These are phyloP conservation scores for Aphidoletes aphidimyza DNA, from an alignment of 2,888 invertebrate species.

Conservation along the genomic window DNA sequence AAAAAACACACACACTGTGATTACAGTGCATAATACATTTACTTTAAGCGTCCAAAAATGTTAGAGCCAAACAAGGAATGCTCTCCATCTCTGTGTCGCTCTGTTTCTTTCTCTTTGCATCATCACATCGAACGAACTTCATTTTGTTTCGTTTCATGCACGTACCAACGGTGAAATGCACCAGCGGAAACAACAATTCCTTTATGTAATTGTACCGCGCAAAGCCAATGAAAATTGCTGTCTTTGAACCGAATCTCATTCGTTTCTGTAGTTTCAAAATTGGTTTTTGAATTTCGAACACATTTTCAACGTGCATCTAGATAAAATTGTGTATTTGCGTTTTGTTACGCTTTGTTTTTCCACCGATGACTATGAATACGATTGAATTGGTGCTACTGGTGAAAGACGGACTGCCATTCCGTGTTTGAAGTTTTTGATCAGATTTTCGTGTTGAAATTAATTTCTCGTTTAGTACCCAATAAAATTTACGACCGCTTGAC, in stretches of 20 bases:
- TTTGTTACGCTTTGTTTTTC: constrained; percentile 1
- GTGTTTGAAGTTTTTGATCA: constrained; percentile 27
- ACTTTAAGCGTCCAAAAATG: not conserved
- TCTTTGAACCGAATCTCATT: not conserved
- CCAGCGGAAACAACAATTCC: constrained; percentile 4
- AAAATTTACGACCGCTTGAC: not conserved
- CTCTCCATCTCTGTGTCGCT: too few relatives aligned
- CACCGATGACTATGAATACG: not conserved
- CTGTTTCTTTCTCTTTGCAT: too few relatives aligned
- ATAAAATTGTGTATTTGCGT: constrained; percentile 21
- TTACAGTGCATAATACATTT: not conserved
- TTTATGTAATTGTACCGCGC: too few relatives aligned
- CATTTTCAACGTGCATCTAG: constrained; percentile 26
- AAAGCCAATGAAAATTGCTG: too few relatives aligned
- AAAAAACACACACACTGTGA: not conserved
- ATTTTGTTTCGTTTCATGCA: not conserved
- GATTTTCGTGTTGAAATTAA: constrained; percentile 10
- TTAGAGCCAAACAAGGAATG: not conserved
- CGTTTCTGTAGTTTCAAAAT: not conserved
- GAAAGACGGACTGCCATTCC: not conserved
- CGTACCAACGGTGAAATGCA: constrained; percentile 30
- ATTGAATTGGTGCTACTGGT: not conserved
- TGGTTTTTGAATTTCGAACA: too few relatives aligned
- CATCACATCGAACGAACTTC: too few relatives aligned
- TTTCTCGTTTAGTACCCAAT: constrained; percentile 5